Evolutionary conservation across 2,888 invertebrate species (phyloP), one percentile per base, ranked within the genome.

Genomic region (Lithophane ornitopus): DNA sequence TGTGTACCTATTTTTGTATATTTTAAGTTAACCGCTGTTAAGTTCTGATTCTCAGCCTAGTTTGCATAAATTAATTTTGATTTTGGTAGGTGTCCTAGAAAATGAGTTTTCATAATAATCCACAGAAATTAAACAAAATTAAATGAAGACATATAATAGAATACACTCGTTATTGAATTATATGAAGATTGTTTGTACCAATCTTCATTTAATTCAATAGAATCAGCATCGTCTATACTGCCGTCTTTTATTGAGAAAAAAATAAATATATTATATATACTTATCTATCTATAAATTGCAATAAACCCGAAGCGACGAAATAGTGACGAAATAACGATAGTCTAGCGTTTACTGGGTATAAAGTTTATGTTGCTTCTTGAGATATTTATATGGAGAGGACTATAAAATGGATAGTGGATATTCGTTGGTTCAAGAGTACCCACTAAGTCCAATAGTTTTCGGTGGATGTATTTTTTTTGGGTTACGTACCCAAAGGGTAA

Each of bases 271-370:
- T n/a, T 26, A 56, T 39, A 28, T 28, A 49, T 16, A 34, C 39
- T 67, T 71, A 73, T 63, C 26, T 39, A 49, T 54, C 28, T 61
- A 81, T 81, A 74, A 81, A 74, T 81, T 44, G 69, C 65, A 80
- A 75, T 82, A 80, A 86, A 86, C 70, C 46, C 44, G 63, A 78
- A 78, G 71, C 61, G 78, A 54, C 71, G 86, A 66, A 85, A 72
- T 71, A 80, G 84, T 75, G 77, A 70, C 73, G 85, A 77, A 63
- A 78, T 81, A 78, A 87, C 73, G 80, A 80, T 80, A 86, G 84
- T 79, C 75, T 82, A 83, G 88, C 73, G 82, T 87, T 90, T 90
- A 91, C 86, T 89, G 85, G 77, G 70, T 85, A 89, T 90, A 90
- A 90, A 90, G 66, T 91, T 91, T 89, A 90, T 88, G 87, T 82